Conservation (phyloP, 2,888 invertebrate species). For the Gandaritis pyraliata region DNA sequence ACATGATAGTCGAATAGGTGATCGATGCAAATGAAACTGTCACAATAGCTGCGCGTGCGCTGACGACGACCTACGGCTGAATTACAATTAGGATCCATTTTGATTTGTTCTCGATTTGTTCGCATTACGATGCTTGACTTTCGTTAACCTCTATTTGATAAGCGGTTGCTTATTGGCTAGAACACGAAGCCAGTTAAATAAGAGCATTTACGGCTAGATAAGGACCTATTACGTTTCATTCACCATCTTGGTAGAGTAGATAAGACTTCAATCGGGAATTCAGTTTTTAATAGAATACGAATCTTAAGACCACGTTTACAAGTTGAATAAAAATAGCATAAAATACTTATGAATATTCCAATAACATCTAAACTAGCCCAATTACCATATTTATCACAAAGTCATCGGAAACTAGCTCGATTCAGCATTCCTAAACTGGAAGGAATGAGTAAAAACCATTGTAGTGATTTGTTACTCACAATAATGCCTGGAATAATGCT, state of each 20-base stretch:
- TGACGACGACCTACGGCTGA: conserved; percentile 45
- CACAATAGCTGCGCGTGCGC: conserved; percentile 58
- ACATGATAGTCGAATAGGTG: conserved; percentile 44
- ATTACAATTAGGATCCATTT: conserved; percentile 54
- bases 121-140: conserved; percentile 36
- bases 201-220: not conserved
- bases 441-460: conserved; percentile 29
- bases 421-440: conserved; percentile 12
- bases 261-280: too few species aligned
- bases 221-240: too few species aligned
- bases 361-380: not conserved
- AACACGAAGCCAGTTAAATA: conserved; percentile 1
- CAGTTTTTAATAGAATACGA: too few species aligned
- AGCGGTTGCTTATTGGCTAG: conserved; percentile 22
- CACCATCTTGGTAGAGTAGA: not conserved
- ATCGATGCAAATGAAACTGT: conserved; percentile 60
- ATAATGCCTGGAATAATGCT: conserved; percentile 36
- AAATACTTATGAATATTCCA: conserved; percentile 6
- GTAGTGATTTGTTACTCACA: conserved; percentile 39
- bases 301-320: too few species aligned
- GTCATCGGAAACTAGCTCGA: conserved; percentile 5
- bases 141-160: conserved; percentile 38
- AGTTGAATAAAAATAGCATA: too few species aligned
- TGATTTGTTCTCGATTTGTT: conserved; percentile 49
- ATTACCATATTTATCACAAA: conserved; percentile 23